phyloP scores from a whole-genome alignment of 2,113 vertebrate species.

The Agelaius phoeniceus region DNA sequence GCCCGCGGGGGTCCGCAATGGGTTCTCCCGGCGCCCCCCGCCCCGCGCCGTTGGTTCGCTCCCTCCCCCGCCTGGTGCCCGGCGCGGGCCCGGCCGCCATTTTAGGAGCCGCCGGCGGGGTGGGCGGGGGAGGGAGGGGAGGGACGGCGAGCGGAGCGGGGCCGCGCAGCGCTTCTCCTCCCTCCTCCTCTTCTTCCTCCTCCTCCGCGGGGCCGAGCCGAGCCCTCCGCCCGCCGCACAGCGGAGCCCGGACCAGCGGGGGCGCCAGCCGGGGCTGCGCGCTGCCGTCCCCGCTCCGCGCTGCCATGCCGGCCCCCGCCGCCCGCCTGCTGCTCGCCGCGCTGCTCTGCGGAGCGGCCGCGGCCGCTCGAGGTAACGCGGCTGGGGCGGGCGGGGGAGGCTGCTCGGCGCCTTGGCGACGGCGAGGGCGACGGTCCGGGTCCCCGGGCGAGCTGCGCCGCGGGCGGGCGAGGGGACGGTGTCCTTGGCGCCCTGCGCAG shows the following conservation, averaged over 20 bases:
- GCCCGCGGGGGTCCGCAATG: not conserved
- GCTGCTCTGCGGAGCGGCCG: conserved; percentile 59
- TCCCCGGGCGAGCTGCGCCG: not conserved
- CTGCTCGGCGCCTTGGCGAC: not conserved
- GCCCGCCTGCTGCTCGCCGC: conserved; percentile 65
- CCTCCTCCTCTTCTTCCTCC: too few relatives aligned
- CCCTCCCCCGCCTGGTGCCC: not conserved
- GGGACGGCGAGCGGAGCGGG: not conserved
- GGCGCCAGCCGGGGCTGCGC: not conserved
- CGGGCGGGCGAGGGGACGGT: not conserved
- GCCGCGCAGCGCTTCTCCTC: too few relatives aligned
- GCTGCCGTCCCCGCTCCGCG: not conserved
- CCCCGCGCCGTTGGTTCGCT: not conserved
- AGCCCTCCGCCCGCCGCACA: too few relatives aligned
- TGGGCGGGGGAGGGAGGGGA: not conserved
- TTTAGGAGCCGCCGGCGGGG: not conserved
- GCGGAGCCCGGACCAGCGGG: too few relatives aligned
- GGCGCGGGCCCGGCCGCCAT: not conserved
- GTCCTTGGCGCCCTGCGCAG: not conserved
- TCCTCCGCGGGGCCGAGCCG: too few relatives aligned
- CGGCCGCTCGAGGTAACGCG: conserved; percentile 67
- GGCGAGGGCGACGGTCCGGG: not conserved
- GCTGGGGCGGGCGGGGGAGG: not conserved
- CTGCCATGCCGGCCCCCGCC: conserved; percentile 28
- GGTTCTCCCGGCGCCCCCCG: not conserved